Base-by-base conservation (phyloP, 2,888 invertebrate species). In the Gastracanthus pulcherrimus region DNA sequence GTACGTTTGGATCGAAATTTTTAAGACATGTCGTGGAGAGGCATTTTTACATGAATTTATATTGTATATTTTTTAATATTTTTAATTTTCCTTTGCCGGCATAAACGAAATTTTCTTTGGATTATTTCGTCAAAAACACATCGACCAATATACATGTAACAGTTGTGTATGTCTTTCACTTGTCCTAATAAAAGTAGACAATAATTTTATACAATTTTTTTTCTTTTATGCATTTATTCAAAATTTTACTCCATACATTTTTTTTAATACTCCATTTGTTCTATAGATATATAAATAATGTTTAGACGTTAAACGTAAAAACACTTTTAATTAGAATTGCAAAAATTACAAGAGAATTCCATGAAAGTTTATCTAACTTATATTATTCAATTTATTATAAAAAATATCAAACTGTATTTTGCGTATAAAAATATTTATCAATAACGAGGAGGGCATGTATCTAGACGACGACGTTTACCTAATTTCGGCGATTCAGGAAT, bases 181-280 rank as follows among this genome's bases (percentile, higher is more conserved):
- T 80, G 31, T 77, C 64, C 66, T 80, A 80, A 80, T 82, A 83
- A 80, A 82, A 78, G 38, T 83, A 78, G 77, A 80, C 66, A 75
- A 83, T 83, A 83, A 78, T 70, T 80, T 74, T 55, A 71, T 26
- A 69, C 11, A 51, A 51, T 51, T 34, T 29, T 62, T 64, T 51
- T 74, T 51, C 41, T 58, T 58, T 55, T 16, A 11, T 26, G 4
- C 36, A 48, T 74, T 51, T 60, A 41, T n/a, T 34, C 16, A 48
- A 62, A n/a, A n/a, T n/a, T n/a, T n/a, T n/a, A n/a, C n/a, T n/a
- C n/a, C n/a, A n/a, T n/a, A n/a, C n/a, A n/a, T n/a, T n/a, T n/a
- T n/a, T n/a, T n/a, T n/a, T n/a, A n/a, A n/a, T n/a, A n/a, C n/a
- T n/a, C n/a, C n/a, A 26, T 62, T 60, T 23, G 23, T 34, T 2